phyloP scores from a whole-genome alignment of 2,888 invertebrate genomes.

The Cerceris ruficornis region DNA sequence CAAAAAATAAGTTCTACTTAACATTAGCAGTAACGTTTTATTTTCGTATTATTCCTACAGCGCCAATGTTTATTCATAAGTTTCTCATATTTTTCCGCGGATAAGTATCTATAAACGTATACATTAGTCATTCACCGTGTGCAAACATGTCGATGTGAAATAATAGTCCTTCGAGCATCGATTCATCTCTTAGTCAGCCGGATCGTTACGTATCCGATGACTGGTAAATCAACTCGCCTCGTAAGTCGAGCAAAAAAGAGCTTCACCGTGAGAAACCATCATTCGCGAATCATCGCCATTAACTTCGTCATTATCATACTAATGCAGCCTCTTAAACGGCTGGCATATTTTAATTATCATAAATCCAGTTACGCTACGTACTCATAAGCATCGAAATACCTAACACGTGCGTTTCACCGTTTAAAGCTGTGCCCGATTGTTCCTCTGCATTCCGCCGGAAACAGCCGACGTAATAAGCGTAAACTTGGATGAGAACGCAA shows the following conservation, averaged over 20 bases:
- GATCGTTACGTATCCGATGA: neutral
- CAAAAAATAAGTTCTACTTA: too few relatives aligned
- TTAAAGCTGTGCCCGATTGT: conserved; percentile 42
- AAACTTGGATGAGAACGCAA: conserved; percentile 25
- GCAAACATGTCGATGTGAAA: too few relatives aligned
- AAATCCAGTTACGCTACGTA: conserved; percentile 52
- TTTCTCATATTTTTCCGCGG: too few relatives aligned
- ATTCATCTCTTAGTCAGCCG: too few relatives aligned
- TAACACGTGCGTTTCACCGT: conserved; percentile 29
- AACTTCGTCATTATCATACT: conserved; percentile 55
- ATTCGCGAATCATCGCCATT: conserved; percentile 46
- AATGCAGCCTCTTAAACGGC: conserved; percentile 46
- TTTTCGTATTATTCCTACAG: too few relatives aligned
- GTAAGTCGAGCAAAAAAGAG: neutral
- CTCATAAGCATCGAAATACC: conserved; percentile 10
- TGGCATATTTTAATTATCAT: conserved; percentile 61
- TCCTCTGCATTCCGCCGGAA: conserved; percentile 40
- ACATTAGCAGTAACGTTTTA: too few relatives aligned
- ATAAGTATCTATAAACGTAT: too few relatives aligned
- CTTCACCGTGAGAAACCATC: conserved; percentile 17
- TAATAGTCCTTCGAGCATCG: too few relatives aligned
- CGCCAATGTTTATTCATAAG: too few relatives aligned
- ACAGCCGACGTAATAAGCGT: conserved; percentile 32
- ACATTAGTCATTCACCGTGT: too few relatives aligned
- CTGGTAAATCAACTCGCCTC: neutral